Conservation (phyloP, 2,113 vertebrate species). For the Mustelus asterias region DNA sequence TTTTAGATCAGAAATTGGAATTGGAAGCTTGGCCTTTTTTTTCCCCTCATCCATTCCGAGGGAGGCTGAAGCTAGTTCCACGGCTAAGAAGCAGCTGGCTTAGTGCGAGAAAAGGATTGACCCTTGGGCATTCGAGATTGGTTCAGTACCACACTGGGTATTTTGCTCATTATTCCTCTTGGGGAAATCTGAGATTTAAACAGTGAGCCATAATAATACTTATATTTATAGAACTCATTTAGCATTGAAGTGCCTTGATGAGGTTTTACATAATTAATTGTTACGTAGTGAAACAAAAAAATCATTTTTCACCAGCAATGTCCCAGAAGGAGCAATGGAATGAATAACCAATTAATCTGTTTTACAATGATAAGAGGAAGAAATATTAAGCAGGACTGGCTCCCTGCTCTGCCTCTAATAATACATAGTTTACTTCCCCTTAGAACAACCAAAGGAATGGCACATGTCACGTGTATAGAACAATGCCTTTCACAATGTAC, state of each 20-base stretch:
- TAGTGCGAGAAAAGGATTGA: neutral
- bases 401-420: neutral
- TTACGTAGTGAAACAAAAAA: conserved; percentile 10
- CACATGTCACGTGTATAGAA: neutral
- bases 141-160: neutral
- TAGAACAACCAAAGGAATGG: neutral
- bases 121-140: neutral
- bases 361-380: neutral
- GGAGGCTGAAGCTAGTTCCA: neutral
- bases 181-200: neutral
- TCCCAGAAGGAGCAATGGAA: neutral
- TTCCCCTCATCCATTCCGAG: neutral
- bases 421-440: no score
- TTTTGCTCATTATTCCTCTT: no score
- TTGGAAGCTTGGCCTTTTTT: neutral
- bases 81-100: neutral
- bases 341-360: conserved; percentile 4
- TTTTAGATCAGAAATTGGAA: neutral
- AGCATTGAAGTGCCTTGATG: conserved; percentile 21
- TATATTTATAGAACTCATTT: conserved; percentile 1
- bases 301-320: neutral
- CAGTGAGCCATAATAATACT: conserved; percentile 3
- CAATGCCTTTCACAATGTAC: neutral
- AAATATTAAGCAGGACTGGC: neutral
- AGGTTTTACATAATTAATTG: conserved; percentile 33